Evolutionary conservation across 2,113 vertebrate genomes (phyloP), one percentile per base, ranked within the genome.

Genomic region (Clarias magur): DNA sequence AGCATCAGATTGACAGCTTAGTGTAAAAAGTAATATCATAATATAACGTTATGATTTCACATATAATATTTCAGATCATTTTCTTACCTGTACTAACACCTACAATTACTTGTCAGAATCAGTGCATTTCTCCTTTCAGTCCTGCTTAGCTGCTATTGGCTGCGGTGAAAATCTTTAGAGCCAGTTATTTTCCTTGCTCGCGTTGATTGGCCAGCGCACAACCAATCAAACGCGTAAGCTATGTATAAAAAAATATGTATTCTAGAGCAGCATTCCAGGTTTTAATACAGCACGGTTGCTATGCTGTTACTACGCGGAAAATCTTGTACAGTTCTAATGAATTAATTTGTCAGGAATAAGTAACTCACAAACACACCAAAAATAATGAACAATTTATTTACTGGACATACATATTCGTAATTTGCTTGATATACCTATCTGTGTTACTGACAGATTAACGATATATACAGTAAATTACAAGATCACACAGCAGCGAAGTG

Each of bases 231-330:
- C 3, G n/a, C 25, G 17, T 57, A 2, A 21, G 27, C 17, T 6
- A 59, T 6, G 3, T 23, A 34, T 60, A 25, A 56, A 30, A 56
- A 6, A n/a, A 79, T 21, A 34, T 34, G 27, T 21, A 12, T n/a
- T 19, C 56, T 30, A 10, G 27, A 23, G 13, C 53, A 79, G n/a
- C 48, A 67, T 57, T 48, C 62, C 68, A 23, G 6, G 23, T 34
- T 1, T 83, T 87, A 60, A 68, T 8, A 48, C 34, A 19, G 13
- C 1, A 48, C 67, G n/a, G 88, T 87, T 89, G 72, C 88, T 67
- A 56, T 38, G 88, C 59, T 34, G 84, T 85, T 79, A 53, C 84
- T 67, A 65, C 12, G 42, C 25, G 57, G 57, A n/a, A 59, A 42
- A 5, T 38, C 1, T 60, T 62, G 21, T 48, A 53, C 56, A 34